A percentile compares a stretch with the other conserved stretches of the same genome.
Evolutionary conservation across 2,113 vertebrate species (phyloP).

Genomic region (Ovis aries): DNA sequence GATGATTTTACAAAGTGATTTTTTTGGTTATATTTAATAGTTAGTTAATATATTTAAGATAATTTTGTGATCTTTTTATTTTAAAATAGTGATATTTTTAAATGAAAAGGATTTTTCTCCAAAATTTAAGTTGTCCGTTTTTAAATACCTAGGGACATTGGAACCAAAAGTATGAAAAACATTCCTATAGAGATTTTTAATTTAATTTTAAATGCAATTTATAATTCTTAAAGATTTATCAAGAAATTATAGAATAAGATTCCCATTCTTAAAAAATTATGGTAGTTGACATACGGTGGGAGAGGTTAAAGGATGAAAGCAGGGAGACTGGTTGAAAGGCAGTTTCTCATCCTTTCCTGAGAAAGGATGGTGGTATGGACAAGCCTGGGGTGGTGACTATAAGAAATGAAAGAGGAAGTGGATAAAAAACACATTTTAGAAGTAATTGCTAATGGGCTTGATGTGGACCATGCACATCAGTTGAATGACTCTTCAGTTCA

Average conservation of each 20-base stretch:
- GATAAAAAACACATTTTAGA: not conserved
- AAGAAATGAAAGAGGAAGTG: not conserved
- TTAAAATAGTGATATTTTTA: not conserved
- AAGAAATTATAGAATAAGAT: not conserved
- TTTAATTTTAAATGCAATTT: not conserved
- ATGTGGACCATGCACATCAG: not conserved
- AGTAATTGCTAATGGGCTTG: not conserved
- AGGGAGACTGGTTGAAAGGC: not conserved
- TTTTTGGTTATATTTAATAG: not conserved
- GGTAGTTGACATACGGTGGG: too few species aligned
- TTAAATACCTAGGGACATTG: not conserved
- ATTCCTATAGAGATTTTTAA: not conserved
- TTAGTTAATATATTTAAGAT: not conserved
- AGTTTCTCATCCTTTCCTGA: not conserved
- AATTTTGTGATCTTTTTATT: not conserved
- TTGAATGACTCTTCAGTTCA: not conserved
- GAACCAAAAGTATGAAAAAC: not conserved
- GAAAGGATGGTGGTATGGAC: not conserved
- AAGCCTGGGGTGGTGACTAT: not conserved
- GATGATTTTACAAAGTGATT: not conserved
- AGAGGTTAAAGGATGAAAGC: not conserved
- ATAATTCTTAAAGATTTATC: not conserved
- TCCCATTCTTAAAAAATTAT: not conserved
- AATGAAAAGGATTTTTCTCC: not conserved
- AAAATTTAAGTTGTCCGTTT: not conserved